Evolutionary conservation across 2,797 vertebrate genomes (phyloP), one percentile per base, ranked within the genome.

Genomic region (Macrochelys suwanniensis): DNA sequence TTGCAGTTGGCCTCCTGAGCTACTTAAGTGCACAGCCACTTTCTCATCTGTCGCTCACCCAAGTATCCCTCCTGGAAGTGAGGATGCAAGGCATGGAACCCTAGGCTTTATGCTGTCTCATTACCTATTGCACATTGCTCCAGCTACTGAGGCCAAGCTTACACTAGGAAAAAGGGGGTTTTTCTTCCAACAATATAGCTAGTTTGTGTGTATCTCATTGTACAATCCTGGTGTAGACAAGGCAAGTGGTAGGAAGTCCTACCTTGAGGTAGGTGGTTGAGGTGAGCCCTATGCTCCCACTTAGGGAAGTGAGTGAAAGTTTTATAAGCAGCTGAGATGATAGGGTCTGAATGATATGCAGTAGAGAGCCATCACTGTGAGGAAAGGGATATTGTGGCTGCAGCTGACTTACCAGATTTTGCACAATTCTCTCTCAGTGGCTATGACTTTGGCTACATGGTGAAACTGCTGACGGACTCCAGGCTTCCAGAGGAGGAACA

Each of bases 381-480:
- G 81, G 82, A 91, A n/a, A 2, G 3, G 79, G 51, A 17, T 84
- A 1, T n/a, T 59, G 1, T 5, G 54, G 53, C 76, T 95, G 31
- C 49, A 95, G 47, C n/a, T 86, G 92, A 10, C 57, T 97, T 86
- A 93, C 3, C 31, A 91, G 6, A 5, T 85, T 92, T 86, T 91
- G 17, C 49, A 1, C 95, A 28, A 6, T 96, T 95, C 76, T 97
- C 28, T 96, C 87, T 37, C 94, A 99, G 99, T 61, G 99, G 99
- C 81, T 99, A 99, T 95, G 99, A 99, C 97, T 99, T 99, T 11
- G 99, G 99, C 89, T 99, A 99, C 98, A 98, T 99, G 98, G 99
- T 99, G 96, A 99, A 99, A 97, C 98, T 99, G 53, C 98, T 99
- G 90, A 99, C 99, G 4, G 99, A 99, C 91, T 98, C 99, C 7